Conservation (phyloP, 2,797 vertebrate species). For the Crypturellus tataupa region DNA sequence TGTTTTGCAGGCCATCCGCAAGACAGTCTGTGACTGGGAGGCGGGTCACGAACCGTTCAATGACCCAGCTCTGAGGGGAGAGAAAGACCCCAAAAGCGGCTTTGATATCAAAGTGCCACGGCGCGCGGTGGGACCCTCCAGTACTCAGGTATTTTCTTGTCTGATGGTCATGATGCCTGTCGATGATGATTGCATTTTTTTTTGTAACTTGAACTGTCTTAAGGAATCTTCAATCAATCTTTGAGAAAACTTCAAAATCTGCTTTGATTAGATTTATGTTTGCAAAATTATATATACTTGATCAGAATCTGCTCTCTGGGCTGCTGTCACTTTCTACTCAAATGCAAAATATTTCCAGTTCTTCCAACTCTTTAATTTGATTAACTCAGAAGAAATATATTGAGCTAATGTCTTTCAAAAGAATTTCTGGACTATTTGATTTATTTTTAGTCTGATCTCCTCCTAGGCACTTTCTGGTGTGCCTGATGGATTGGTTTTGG, state of each 20-base stretch:
- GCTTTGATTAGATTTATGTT: constrained; percentile 3
- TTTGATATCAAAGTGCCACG: constrained; percentile 92
- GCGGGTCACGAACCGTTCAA: constrained; percentile 88
- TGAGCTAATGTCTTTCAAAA: neutral
- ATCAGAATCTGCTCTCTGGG: constrained; percentile 4
- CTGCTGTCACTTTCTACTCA: constrained; percentile 24
- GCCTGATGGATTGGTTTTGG: neutral
- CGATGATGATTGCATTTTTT: neutral
- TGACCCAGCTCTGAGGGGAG: constrained; percentile 88
- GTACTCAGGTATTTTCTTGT: constrained; percentile 85
- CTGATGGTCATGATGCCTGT: neutral
- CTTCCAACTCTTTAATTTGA: neutral
- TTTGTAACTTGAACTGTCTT: neutral
- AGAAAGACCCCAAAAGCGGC: constrained; percentile 92
- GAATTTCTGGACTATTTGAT: neutral
- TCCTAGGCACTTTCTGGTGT: neutral
- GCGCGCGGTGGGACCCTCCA: constrained; percentile 90
- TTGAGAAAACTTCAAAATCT: neutral
- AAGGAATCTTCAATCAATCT: too few species aligned
- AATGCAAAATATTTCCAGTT: neutral
- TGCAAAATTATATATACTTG: neutral
- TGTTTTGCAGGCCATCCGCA: constrained; percentile 90
- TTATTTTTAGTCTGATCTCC: neutral
- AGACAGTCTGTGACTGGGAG: constrained; percentile 92
- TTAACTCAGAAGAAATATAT: neutral